Conservation (phyloP, 1,140 invertebrate species). For the Tetramorium alpestre region DNA sequence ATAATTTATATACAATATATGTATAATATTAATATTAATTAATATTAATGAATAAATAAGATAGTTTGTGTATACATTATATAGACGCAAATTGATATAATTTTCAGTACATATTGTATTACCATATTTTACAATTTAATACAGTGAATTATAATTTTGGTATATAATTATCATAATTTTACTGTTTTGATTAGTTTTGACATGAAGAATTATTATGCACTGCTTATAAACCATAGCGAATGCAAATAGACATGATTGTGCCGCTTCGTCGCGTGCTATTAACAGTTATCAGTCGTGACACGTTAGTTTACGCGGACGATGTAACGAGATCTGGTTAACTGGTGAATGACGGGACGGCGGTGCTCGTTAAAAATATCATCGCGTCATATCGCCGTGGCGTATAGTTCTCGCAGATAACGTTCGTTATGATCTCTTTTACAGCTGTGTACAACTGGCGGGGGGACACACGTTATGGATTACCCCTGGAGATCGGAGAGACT, state of each 20-base stretch:
- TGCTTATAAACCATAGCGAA: not conserved
- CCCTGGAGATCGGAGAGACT: constrained; percentile 95
- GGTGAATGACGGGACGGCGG: constrained; percentile 18
- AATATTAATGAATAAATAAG: too few relatives aligned
- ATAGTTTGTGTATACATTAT: not conserved
- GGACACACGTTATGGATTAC: constrained; percentile 92
- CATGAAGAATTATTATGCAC: not conserved
- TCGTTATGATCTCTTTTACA: constrained; percentile 85
- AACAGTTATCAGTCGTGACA: not conserved
- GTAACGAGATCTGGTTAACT: constrained; percentile 38
- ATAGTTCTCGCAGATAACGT: not conserved
- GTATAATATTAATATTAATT: too few relatives aligned
- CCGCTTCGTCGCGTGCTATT: not conserved
- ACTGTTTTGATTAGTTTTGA: not conserved
- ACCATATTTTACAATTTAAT: too few relatives aligned
- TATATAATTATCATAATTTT: not conserved
- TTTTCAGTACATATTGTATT: not conserved
- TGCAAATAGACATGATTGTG: not conserved
- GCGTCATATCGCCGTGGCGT: constrained; percentile 14
- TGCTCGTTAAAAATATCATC: constrained; percentile 43
- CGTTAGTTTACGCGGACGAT: constrained; percentile 17
- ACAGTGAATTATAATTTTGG: too few relatives aligned
- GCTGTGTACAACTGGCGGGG: constrained; percentile 96
- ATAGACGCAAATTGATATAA: not conserved
- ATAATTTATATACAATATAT: too few relatives aligned